Evolutionary conservation across 2,113 vertebrate species (phyloP), one percentile per base, ranked within the genome.

Genomic region (Lepidothrix coronata): DNA sequence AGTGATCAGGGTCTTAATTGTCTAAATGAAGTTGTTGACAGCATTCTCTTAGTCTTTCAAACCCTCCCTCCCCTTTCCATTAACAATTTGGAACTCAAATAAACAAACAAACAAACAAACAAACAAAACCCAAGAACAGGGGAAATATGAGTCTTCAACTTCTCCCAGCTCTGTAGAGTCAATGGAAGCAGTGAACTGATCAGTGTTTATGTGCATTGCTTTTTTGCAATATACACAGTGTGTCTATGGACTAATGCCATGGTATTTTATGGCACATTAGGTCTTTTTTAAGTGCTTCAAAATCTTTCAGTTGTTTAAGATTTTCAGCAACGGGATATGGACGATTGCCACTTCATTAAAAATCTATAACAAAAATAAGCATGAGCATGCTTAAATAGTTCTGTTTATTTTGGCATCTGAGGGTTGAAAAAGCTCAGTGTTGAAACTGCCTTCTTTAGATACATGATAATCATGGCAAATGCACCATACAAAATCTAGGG

Each of bases 401-500:
- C 51, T 91, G 39, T 92, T 93, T 74, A 92, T 88, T 93, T 86
- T 74, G 49, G 46, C 31, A 81, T 52, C 71, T 67, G 74, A 88
- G 63, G 57, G 84, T 90, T 93, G 96, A 94, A 96, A 96, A 11
- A 37, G 54, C 75, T 85, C 59, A 88, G 65, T 39, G 79, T 19
- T 91, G 91, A 75, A 96, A 81, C 22, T 80, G 37, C 15, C 57
- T 92, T 91, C 62, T 93, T 94, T 72, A 96, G 85, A 96, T 96
- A 97, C 82, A 92, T 54, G 46, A 57, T 55, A 87, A 96, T 96
- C 63, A 55, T 77, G 81, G 68, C 49, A 94, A 96, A 91, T 68
- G 54, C 88, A 87, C 57, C 35, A 58, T 67, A 73, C 12, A 94
- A 89, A 95, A 63, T 5, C 58, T 27, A 6, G 6, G 85, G 44